Evolutionary conservation across 2,888 invertebrate species (phyloP), one percentile per base, ranked within the genome.

Genomic region (Thalpophila matura): DNA sequence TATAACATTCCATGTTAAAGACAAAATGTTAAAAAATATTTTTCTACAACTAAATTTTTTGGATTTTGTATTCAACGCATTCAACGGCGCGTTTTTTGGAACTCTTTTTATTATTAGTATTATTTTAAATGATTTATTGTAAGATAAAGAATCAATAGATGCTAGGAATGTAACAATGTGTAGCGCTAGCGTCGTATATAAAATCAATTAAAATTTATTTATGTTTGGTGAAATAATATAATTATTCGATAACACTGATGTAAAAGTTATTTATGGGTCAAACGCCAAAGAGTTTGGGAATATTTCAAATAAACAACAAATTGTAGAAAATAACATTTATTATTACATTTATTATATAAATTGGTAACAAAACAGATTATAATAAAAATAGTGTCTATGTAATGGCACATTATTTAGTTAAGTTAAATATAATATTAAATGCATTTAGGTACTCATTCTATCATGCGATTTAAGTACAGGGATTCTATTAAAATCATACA

Each of bases 361-460:
- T 80, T 81, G 83, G 82, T 87, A 87, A 89, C 88, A 85, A 80
- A 79, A 80, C 62, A 80, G 79, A 83, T 82, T 80, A 83, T 62
- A 80, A 83, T 62, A 80, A 71, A 78, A 74, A 76, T 81, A 81
- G 69, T 70, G 66, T 83, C 66, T 80, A 78, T 80, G 71, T 77
- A 77, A 88, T 87, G 89, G 85, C 87, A 88, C 88, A 82, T 80
- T 72, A 77, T 82, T 79, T 82, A 84, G 80, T 84, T 71, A 69
- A 65, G 76, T 81, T 79, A 73, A 71, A 73, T 69, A 68, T 75
- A 54, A 72, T 73, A 68, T 72, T 86, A 89, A 89, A 89, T 89
- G 89, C 87, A 86, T 71, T 70, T 80, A 72, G 89, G 86, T 89
- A 88, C 86, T 77, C 51, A 77, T 63, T 59, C 61, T 73, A 58